Conservation (phyloP, 2,888 invertebrate genomes). For the Liodrosophila aerea region DNA sequence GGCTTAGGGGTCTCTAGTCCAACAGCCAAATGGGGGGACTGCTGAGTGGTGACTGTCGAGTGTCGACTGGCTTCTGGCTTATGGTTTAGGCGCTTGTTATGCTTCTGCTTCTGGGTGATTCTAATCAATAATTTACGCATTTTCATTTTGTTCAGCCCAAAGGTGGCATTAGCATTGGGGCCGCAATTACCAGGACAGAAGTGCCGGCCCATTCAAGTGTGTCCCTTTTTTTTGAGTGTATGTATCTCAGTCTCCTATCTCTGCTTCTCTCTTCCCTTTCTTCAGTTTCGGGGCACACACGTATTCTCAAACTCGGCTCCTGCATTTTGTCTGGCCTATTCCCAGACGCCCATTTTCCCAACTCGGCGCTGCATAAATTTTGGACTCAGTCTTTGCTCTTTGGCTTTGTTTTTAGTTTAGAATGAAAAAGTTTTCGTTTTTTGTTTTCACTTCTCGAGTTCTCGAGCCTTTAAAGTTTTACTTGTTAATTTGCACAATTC, state of each 20-base stretch:
- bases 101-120: slow-evolving; percentile 61
- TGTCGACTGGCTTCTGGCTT: slow-evolving; percentile 20
- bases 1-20: neutral
- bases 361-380: slow-evolving; percentile 63
- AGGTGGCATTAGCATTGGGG: slow-evolving; percentile 70
- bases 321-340: slow-evolving; percentile 43
- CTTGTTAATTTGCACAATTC: slow-evolving; percentile 57
- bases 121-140: slow-evolving; percentile 77
- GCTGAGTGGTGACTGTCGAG: too few species aligned
- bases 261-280: too few species aligned
- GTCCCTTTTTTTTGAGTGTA: slow-evolving; percentile 34
- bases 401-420: slow-evolving; percentile 49
- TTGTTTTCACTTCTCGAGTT: slow-evolving; percentile 4
- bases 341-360: slow-evolving; percentile 59
- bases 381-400: slow-evolving; percentile 1
- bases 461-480: slow-evolving; percentile 34
- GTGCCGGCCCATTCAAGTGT: slow-evolving; percentile 63
- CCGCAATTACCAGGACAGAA: slow-evolving; percentile 66
- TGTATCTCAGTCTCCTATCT: neutral
- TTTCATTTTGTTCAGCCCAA: slow-evolving; percentile 66
- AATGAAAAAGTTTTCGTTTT: slow-evolving; percentile 38
- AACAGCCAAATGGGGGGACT: too few species aligned
- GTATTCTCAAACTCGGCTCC: slow-evolving; percentile 6
- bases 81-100: neutral
- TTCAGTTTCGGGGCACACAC: too few species aligned